Base-by-base conservation (phyloP, 2,113 vertebrate species). In the Alligator mississippiensis region DNA sequence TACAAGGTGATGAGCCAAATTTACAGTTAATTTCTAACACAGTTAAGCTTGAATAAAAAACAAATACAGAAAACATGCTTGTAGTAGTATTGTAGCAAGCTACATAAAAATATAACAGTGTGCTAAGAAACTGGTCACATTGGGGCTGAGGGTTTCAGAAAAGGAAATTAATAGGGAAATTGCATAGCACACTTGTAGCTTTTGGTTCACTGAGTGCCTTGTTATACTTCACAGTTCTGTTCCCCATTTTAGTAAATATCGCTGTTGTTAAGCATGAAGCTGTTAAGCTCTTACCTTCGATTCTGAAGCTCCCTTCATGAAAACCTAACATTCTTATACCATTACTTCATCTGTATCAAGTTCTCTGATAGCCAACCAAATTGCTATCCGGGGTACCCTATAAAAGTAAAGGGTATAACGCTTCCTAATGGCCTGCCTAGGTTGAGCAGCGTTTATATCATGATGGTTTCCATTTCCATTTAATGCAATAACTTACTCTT, bases 141-240 rank as follows among this genome's bases (percentile, higher is more conserved):
- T 88, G 64, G 80, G 75, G 13, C 81, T 66, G 57, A 88, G 11
- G 3, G 30, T 75, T 77, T 87, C 84, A 89, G 62, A 91, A 84
- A 87, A 89, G 8, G 21, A 86, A 93, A 87, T 91, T 17, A 91
- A 78, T 22, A 19, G 85, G 87, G 62, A 89, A 87, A 89, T 89
- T 81, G 60, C 68, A 61, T 21, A 16, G 62, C 28, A 1, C 57
- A n/a, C 47, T 89, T 87, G 84, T 87, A 82, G 76, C 30, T 84
- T 95, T 83, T 68, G 75, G 12, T 93, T 63, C 57, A 74, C 38
- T 84, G 70, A 75, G 47, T 75, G 59, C 38, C 88, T 13, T 90
- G 57, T 79, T 91, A 59, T 78, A n/a, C 77, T 80, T 84, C 22
- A 5, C n/a, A 83, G 57, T 62, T 27, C 38, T 61, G 14, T 55